Evolutionary conservation across 2,797 vertebrate genomes (phyloP), one percentile per base, ranked within the genome.

Genomic region (Australoheros facetus): DNA sequence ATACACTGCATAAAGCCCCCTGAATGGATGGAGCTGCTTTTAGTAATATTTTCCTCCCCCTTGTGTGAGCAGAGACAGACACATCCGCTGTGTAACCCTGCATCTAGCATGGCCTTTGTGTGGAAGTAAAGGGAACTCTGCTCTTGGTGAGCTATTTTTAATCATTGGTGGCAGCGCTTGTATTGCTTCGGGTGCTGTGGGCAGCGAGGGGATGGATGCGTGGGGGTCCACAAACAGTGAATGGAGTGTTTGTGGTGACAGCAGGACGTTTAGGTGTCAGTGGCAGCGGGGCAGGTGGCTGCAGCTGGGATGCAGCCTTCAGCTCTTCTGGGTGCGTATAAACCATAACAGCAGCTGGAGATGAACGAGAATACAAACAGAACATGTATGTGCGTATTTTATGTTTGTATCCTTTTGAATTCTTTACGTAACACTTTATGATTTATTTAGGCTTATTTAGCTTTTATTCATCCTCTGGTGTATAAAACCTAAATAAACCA

Each of bases 131-230:
- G 83, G 85, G 76, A 84, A 85, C 76, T 85, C 78, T 84, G 80
- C 86, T 88, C 84, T 82, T 76, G 55, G 45, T 51, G 76, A 84
- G 84, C 85, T 94, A 93, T 94, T 92, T 94, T 83, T 91, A 92
- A 84, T 56, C 80, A 75, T 71, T 4, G 0, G 74, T 64, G 73
- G 64, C 56, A 60, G 69, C 1, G 16, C 21, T 32, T 39, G 53
- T 51, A 60, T 64, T 69, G 82, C 89, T 80, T 51, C 3, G 51
- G 89, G 84, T 70, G 1, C 19, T 56, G 66, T 32, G 79, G 80
- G 77, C 19, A 74, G 42, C 0, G 51, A 73, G 16, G 39, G 78
- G 71, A 60, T 28, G 75, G 64, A 85, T 39, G 83, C 0, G 28
- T 14, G 0, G 51, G 58, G 19, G 56, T 83, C 75, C 53, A n/a